Percentiles rank a stretch among this genome's conserved stretches.
Evolutionary conservation across 2,888 invertebrate species (phyloP).

Genomic region (Drosophila suboccidentalis): DNA sequence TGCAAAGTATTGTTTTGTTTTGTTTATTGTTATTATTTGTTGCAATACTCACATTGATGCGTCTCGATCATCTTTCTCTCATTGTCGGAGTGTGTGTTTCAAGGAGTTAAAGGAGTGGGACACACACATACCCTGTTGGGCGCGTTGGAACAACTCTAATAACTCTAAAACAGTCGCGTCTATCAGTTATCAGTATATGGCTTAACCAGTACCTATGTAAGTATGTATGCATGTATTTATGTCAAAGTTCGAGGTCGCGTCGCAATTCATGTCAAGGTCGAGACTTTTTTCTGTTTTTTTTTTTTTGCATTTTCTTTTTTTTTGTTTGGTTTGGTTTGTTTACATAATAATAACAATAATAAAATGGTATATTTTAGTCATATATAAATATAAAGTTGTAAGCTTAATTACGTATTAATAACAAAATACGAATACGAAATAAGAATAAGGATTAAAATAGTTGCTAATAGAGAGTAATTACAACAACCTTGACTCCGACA

Average conservation of each 20-base stretch:
- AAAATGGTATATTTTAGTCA: constrained; percentile 85
- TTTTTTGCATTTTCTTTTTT: constrained; percentile 46
- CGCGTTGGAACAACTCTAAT: constrained; percentile 68
- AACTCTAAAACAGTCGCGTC: constrained; percentile 61
- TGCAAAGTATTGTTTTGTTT: constrained; percentile 42
- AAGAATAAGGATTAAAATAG: constrained; percentile 13
- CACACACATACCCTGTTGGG: constrained; percentile 59
- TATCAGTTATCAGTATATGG: constrained; percentile 33
- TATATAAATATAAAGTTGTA: constrained; percentile 69
- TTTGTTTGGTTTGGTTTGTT: constrained; percentile 57
- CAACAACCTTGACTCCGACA: constrained; percentile 40
- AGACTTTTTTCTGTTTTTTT: constrained; percentile 48
- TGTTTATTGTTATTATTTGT: constrained; percentile 57
- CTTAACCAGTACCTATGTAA: constrained; percentile 3
- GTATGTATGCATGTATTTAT: not conserved
- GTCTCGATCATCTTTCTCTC: constrained; percentile 69
- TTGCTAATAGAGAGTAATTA: constrained; percentile 31
- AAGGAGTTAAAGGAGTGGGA: constrained; percentile 66
- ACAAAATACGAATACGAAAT: constrained; percentile 47
- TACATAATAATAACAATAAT: constrained; percentile 83
- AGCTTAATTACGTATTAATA: constrained; percentile 60
- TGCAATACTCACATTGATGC: constrained; percentile 78
- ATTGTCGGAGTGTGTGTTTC: constrained; percentile 68
- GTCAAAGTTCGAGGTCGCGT: constrained; percentile 28
- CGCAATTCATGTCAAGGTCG: constrained; percentile 36